Percentiles rank a stretch among this genome's conserved stretches.
Conservation (phyloP, 92 coral and sea anemone genomes). For the Phenganax marumi region DNA sequence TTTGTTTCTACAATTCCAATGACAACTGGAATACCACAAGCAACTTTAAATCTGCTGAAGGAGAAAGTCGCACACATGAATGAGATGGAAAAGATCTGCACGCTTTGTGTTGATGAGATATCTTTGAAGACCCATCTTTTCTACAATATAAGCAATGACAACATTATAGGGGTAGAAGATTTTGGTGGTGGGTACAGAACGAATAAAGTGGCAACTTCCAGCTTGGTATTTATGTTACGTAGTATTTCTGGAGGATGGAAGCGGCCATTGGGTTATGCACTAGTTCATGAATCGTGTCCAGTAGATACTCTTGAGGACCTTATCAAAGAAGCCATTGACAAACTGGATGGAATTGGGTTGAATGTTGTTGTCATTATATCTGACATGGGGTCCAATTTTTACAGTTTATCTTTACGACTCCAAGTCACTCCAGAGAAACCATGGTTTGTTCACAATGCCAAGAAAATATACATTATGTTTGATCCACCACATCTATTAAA, state of each 20-base stretch:
- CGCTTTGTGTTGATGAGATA: conserved; percentile 15
- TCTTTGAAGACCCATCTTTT: conserved; percentile 1
- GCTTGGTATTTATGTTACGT: conserved; percentile 5
- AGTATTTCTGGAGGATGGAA: conserved; percentile 19
- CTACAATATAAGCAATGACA: conserved; percentile 4
- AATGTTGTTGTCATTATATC: conserved; percentile 6
- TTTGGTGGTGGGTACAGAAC: conserved; percentile 12
- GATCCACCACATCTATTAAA: conserved; percentile 26
- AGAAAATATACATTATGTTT: conserved; percentile 3
- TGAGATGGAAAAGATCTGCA: conserved; percentile 8
- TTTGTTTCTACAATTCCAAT: background rate
- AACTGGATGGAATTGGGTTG: conserved; percentile 1
- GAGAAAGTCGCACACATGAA: conserved; percentile 18
- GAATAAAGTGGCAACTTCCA: conserved; percentile 10
- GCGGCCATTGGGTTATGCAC: conserved; percentile 29
- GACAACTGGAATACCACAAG: conserved; percentile 1
- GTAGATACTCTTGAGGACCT: background rate
- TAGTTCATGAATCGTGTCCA: background rate
- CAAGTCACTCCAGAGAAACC: background rate
- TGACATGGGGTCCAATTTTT: conserved; percentile 15
- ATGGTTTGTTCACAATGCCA: conserved; percentile 11
- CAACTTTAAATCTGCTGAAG: conserved; percentile 2
- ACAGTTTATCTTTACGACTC: background rate
- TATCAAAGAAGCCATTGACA: conserved; percentile 3
- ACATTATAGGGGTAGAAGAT: conserved; percentile 24